Evolutionary conservation across 2,888 invertebrate genomes (phyloP).

Genomic region (Netelia virgata): DNA sequence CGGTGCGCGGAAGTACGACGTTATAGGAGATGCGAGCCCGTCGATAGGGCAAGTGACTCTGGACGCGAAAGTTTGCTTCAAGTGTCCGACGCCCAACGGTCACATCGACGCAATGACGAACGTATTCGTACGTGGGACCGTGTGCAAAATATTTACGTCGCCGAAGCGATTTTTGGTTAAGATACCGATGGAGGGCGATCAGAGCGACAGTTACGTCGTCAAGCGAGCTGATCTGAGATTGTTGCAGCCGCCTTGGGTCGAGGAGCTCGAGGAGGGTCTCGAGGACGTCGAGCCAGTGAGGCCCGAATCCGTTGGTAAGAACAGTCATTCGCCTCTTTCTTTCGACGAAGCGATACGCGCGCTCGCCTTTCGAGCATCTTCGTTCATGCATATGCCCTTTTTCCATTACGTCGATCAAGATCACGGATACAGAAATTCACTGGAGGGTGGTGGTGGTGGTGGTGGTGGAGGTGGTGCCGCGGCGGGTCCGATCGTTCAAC

Average conservation of each 20-base stretch:
- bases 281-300: conserved; percentile 85
- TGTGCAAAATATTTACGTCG: conserved; percentile 89
- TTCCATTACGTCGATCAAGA: conserved; percentile 68
- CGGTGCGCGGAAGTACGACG: conserved; percentile 92
- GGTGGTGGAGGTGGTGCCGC: conserved; percentile 66
- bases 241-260: conserved; percentile 98
- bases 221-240: conserved; percentile 96
- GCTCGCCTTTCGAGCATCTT: background rate
- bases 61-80: conserved; percentile 93
- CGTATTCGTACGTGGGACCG: conserved; percentile 94
- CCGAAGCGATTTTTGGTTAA: conserved; percentile 90
- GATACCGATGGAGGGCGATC: conserved; percentile 85
- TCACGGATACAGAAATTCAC: conserved; percentile 81
- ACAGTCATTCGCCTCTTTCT: background rate
- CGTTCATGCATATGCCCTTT: background rate
- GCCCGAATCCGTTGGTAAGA: conserved; percentile 77
- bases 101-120: conserved; percentile 88
- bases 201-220: conserved; percentile 88
- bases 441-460: conserved; percentile 73
- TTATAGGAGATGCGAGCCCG: conserved; percentile 97
- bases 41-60: conserved; percentile 92
- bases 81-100: conserved; percentile 87
- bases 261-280: conserved; percentile 92
- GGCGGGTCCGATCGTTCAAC: conserved; percentile 80
- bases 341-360: background rate